Conservation (phyloP, 2,113 vertebrate species). For the Dipodomys stephensi region DNA sequence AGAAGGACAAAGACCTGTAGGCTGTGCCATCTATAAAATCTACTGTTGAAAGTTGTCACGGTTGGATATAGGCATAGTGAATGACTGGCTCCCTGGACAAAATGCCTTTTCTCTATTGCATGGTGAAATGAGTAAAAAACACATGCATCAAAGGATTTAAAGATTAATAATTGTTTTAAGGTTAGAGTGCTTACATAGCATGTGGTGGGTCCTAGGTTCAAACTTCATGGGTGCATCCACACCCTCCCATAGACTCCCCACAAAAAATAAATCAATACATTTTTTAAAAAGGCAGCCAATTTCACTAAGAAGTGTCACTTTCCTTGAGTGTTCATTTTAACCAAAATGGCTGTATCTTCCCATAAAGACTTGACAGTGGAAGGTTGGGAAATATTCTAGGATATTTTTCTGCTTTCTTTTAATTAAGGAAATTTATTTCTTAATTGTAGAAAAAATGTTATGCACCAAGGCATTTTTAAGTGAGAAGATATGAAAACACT, state of each 20-base stretch:
- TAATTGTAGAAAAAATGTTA: background rate
- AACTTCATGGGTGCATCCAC: background rate
- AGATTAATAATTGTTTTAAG: background rate
- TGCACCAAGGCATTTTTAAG: background rate
- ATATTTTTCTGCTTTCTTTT: background rate
- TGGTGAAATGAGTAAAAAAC: constrained; percentile 11
- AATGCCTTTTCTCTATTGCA: background rate
- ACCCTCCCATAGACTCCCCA: background rate
- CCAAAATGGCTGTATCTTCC: background rate
- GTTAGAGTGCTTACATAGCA: background rate
- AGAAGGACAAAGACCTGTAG: no score
- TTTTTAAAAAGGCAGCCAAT: background rate
- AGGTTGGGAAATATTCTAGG: background rate
- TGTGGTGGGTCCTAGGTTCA: background rate
- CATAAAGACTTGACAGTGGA: background rate
- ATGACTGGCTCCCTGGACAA: background rate
- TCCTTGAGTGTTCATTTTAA: background rate
- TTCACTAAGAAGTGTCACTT: background rate
- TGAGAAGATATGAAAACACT: background rate
- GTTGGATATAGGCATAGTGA: background rate
- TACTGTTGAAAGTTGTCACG: background rate
- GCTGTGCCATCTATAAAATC: background rate
- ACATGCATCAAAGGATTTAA: background rate
- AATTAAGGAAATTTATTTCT: background rate
- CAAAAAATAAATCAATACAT: background rate